phyloP scores from a whole-genome alignment of 2,113 vertebrate genomes.

The Gobiocypris rarus region DNA sequence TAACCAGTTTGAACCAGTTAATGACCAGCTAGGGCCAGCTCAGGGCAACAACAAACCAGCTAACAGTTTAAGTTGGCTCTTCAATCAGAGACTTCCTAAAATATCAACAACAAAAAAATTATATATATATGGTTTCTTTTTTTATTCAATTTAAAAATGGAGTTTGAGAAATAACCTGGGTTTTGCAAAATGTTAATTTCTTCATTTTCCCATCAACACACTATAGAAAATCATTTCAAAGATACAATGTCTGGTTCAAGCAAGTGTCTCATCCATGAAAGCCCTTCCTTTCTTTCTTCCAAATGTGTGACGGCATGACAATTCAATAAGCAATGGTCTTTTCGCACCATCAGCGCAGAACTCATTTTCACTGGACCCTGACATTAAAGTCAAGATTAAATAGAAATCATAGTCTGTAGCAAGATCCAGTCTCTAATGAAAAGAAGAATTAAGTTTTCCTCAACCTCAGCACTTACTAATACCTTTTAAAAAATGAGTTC shows the following conservation, averaged over 20 bases:
- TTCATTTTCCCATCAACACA: not conserved
- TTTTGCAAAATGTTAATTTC: not conserved
- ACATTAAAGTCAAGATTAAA: constrained; percentile 36
- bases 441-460: constrained; percentile 12
- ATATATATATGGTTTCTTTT: too few species aligned
- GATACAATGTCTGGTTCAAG: not conserved
- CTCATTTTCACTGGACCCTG: constrained; percentile 30
- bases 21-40: not conserved
- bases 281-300: not conserved
- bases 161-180: not conserved
- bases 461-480: constrained; percentile 18
- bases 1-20: not conserved
- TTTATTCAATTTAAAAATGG: not conserved
- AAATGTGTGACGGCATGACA: not conserved
- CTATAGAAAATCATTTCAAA: not conserved
- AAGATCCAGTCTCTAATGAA: not conserved
- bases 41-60: not conserved
- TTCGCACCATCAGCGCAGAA: not conserved
- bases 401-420: not conserved
- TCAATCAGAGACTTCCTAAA: not conserved
- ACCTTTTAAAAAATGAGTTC: not conserved
- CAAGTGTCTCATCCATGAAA: constrained; percentile 6
- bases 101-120: too few species aligned
- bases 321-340: constrained; percentile 24
- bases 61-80: not conserved